Base-by-base conservation (phyloP, 37 sponge, comb jelly and placozoan species). In the Lycopodina hypogea region DNA sequence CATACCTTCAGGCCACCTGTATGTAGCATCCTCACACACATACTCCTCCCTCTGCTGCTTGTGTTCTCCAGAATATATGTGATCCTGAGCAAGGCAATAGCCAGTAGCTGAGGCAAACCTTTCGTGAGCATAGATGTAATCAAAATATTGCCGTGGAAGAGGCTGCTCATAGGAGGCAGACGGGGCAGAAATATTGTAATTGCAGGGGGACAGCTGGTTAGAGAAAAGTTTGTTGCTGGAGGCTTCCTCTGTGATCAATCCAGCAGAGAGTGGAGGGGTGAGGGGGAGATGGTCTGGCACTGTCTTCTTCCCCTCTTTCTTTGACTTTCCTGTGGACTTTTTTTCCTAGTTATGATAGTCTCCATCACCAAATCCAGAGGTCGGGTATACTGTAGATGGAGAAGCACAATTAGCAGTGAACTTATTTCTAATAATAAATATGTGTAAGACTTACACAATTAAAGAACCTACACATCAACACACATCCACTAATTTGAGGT, bases 291-390 rank as follows among this genome's bases (percentile, higher is more conserved):
- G n/a, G 2, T 40, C 7, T 22, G 65, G 14, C 26, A 26, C 32
- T 0, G 8, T 14, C 23, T 69, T 80, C 57, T 74, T 86, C 37
- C 42, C 52, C 48, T 82, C 75, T 56, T 86, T 86, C 42, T 70
- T 71, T 12, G 79, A 69, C 32, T 86, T 86, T 22, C 61, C 35
- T 3, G 64, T 58, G 0, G 84, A 75, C 64, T 90, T 90, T 17
- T 95, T 62, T 97, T 97, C 3, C 97, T 42, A 33, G 97, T 97
- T 75, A 89, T 81, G 17, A 97, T 97, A 55, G 84, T 80, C 50
- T 94, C 95, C 81, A 94, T 97, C 67, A 87, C 86, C 35, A 97
- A 85, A 29, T 84, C 76, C 36, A 92, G 85, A 1, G 97, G 97
- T 21, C 97, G 78, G 39, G 78, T 89, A 52, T 81, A 88, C 93